phyloP scores from a whole-genome alignment of 2,888 invertebrate genomes.

The Periphyllus acericola region DNA sequence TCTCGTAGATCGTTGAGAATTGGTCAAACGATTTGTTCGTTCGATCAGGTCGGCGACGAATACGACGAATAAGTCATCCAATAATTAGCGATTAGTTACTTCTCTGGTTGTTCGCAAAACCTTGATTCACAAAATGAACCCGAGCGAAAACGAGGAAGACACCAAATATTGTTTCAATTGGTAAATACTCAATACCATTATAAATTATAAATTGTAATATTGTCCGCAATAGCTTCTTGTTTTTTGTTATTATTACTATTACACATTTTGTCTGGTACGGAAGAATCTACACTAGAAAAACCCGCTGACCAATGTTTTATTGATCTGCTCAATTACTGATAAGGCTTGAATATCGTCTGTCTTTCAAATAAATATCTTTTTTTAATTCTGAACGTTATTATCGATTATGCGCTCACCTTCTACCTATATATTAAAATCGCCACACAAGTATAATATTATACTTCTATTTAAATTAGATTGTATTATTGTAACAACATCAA shows the following conservation, averaged over 20 bases:
- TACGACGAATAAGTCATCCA: background rate
- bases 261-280: background rate
- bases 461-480: too few species aligned
- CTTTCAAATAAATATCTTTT: too few species aligned
- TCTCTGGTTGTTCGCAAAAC: background rate
- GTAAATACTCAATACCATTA: slow-evolving; percentile 22
- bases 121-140: slow-evolving; percentile 33
- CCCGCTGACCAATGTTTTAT: background rate
- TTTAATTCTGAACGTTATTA: too few species aligned
- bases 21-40: background rate
- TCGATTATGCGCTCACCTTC: too few species aligned
- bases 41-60: background rate
- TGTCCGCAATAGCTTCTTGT: background rate
- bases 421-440: too few species aligned
- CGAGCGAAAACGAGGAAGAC: slow-evolving; percentile 16
- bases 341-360: too few species aligned
- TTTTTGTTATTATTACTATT: background rate
- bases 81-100: background rate
- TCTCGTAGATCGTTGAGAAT: too few species aligned
- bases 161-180: slow-evolving; percentile 51
- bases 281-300: background rate
- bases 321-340: too few species aligned
- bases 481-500: too few species aligned
- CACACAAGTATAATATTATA: too few species aligned
- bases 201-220: too few species aligned